Evolutionary conservation across 2,113 vertebrate genomes (phyloP).

Genomic region (Ariopsis seemanni): DNA sequence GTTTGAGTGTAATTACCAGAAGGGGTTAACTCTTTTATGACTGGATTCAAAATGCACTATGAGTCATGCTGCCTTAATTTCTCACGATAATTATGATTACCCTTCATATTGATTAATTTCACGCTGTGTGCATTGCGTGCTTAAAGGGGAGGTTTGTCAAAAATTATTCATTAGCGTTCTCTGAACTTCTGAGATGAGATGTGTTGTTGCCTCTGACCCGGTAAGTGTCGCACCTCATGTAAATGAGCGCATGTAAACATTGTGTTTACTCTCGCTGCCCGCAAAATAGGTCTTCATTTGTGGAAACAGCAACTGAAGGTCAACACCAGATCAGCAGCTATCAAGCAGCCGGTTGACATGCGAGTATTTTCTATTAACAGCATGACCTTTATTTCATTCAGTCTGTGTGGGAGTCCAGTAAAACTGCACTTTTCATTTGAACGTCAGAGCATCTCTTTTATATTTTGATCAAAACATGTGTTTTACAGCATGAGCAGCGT

Average conservation of each 20-base stretch:
- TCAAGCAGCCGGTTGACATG: constrained; percentile 21
- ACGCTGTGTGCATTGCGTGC: constrained; percentile 22
- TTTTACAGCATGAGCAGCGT: not conserved
- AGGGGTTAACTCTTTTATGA: constrained; percentile 45
- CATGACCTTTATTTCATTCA: constrained; percentile 22
- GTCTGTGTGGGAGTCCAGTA: not conserved
- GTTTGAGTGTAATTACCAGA: constrained; percentile 50
- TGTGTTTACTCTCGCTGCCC: not conserved
- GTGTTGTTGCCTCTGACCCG: not conserved
- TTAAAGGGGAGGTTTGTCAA: constrained; percentile 29
- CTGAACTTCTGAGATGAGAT: constrained; percentile 23
- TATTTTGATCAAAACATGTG: not conserved
- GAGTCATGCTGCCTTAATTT: constrained; percentile 43
- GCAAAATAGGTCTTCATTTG: constrained; percentile 25
- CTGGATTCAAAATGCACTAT: constrained; percentile 35
- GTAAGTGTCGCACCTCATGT: not conserved
- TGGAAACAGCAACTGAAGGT: constrained; percentile 33
- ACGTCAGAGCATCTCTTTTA: not conserved
- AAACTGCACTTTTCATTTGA: not conserved
- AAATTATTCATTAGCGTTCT: constrained; percentile 33
- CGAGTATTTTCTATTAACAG: constrained; percentile 15
- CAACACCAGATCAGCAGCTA: constrained; percentile 32
- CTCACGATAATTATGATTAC: constrained; percentile 48
- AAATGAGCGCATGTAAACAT: not conserved
- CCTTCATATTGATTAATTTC: constrained; percentile 44